These are phyloP conservation scores for Pelmatolapia mariae DNA, from an alignment of 2,113 vertebrate species.

Conservation along the genomic window DNA sequence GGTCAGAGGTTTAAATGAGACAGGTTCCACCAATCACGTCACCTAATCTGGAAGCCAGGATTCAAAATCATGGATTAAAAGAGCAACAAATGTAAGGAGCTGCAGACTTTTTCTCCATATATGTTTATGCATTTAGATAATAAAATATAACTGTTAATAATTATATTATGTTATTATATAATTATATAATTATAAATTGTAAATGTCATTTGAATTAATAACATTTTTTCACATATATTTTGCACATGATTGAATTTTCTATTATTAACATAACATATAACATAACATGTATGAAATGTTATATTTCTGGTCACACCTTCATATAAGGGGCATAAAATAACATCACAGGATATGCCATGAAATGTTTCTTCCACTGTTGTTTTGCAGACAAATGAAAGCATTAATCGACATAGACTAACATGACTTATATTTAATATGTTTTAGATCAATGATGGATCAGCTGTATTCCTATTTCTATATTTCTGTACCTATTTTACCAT, in stretches of 20 bases:
- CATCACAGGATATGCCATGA: not conserved
- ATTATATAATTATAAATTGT: not conserved
- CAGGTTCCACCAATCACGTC: not conserved
- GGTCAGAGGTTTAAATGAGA: not conserved
- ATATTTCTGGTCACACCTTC: not conserved
- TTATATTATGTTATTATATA: not conserved
- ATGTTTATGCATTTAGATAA: not conserved
- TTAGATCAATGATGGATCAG: not conserved
- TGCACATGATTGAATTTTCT: not conserved
- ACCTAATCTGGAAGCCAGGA: not conserved
- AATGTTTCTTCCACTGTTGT: not conserved
- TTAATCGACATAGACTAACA: not conserved
- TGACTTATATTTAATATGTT: not conserved
- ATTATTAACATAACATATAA: not conserved
- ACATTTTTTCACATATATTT: not conserved
- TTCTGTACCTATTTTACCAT: not conserved
- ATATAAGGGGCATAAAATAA: not conserved
- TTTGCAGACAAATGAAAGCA: not conserved
- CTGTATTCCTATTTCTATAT: not conserved
- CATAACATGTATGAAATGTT: not conserved
- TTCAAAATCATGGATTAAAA: not conserved
- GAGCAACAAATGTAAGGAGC: not conserved
- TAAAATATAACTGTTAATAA: not conserved
- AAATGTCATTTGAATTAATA: not conserved
- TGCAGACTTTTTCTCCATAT: not conserved